phyloP scores from a whole-genome alignment of 2,888 invertebrate genomes.

The Prosapia bicincta region DNA sequence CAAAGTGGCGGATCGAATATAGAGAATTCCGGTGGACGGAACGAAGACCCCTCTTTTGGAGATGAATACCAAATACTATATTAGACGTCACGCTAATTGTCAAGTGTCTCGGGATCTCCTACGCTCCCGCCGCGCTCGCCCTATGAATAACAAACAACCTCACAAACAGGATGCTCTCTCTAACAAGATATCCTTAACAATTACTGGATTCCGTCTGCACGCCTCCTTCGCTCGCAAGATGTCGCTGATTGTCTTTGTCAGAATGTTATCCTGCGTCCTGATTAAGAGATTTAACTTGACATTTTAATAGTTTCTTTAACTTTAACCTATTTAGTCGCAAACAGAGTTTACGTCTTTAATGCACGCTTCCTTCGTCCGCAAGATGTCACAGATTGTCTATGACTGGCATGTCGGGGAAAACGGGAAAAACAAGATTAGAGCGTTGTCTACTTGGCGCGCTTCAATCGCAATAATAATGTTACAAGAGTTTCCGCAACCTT shows the following conservation, averaged over 20 bases:
- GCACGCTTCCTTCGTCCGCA: background rate
- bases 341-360: too few species aligned
- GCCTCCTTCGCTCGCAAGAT: background rate
- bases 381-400: background rate
- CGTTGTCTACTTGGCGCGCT: too few species aligned
- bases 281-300: too few species aligned
- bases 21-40: background rate
- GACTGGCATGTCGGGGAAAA: too few species aligned
- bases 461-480: too few species aligned
- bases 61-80: background rate
- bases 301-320: too few species aligned
- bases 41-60: background rate
- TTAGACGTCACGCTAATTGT: background rate
- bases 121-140: background rate
- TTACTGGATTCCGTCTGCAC: background rate
- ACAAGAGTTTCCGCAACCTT: too few species aligned
- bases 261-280: too few species aligned
- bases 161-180: background rate
- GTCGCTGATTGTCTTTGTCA: background rate
- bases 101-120: background rate
- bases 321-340: too few species aligned
- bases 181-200: conserved; percentile 2
- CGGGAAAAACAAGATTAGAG: too few species aligned
- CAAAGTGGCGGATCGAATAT: background rate
- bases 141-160: background rate